phyloP scores from a whole-genome alignment of 2,797 vertebrate species.

The Bufotes viridis region DNA sequence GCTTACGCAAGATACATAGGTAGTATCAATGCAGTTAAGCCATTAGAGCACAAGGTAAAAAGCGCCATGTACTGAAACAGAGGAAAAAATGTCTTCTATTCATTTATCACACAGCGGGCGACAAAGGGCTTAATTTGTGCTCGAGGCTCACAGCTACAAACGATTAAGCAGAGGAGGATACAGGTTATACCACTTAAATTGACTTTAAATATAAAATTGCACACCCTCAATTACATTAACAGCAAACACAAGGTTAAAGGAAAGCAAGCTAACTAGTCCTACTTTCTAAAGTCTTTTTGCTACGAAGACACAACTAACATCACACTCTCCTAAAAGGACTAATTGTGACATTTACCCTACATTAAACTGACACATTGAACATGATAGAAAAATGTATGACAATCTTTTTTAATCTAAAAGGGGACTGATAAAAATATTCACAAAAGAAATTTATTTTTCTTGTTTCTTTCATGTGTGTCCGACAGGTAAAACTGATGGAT shows the following conservation, averaged over 20 bases:
- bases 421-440: no score
- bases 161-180: not conserved
- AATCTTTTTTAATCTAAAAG: no score
- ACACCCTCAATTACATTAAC: conserved; percentile 3
- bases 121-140: conserved; percentile 6
- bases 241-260: conserved; percentile 18
- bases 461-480: no score
- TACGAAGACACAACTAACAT: not conserved
- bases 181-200: not conserved
- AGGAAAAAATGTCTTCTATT: conserved; percentile 16
- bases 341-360: not conserved
- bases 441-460: no score
- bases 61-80: not conserved
- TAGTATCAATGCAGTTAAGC: conserved; percentile 22
- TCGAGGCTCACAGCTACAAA: not conserved
- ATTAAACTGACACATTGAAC: not conserved
- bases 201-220: not conserved
- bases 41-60: conserved; percentile 43
- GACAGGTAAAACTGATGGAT: no score
- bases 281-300: not conserved
- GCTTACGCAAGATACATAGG: conserved; percentile 24
- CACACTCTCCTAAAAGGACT: no score
- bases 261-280: not conserved
- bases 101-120: conserved; percentile 40
- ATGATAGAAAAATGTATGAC: no score